phyloP scores from a whole-genome alignment of 1,140 invertebrate species.

The Drosophila leontia region DNA sequence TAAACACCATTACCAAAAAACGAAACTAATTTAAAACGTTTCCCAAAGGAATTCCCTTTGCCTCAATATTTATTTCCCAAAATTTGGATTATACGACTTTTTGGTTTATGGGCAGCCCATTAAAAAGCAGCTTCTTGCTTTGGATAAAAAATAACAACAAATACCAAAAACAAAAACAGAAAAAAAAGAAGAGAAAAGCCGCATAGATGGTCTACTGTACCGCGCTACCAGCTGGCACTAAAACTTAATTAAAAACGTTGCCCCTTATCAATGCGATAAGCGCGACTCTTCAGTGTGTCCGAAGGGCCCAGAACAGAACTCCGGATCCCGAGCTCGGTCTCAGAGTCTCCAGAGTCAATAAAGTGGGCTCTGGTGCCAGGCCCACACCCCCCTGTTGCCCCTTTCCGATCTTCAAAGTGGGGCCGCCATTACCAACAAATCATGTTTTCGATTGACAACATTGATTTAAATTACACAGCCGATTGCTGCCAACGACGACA shows the following conservation, averaged over 20 bases:
- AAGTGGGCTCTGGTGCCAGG: constrained; percentile 24
- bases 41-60: constrained; percentile 1
- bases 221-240: constrained; percentile 52
- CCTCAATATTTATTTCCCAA: background rate
- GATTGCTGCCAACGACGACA: constrained; percentile 72
- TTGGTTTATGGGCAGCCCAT: constrained; percentile 40
- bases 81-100: constrained; percentile 21
- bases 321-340: constrained; percentile 23
- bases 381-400: constrained; percentile 3
- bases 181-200: constrained; percentile 7
- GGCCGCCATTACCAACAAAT: constrained; percentile 83
- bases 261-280: constrained; percentile 73
- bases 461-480: constrained; percentile 84
- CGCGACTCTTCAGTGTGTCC: constrained; percentile 41
- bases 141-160: constrained; percentile 43
- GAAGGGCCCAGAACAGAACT: constrained; percentile 30
- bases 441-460: constrained; percentile 85
- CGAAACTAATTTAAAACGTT: constrained; percentile 8
- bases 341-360: constrained; percentile 34
- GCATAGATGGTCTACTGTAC: constrained; percentile 47
- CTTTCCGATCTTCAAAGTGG: constrained; percentile 70
- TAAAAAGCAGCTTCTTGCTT: constrained; percentile 39
- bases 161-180: background rate
- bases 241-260: constrained; percentile 81
- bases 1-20: constrained; percentile 4